phyloP scores from a whole-genome alignment of 2,113 vertebrate genomes.

The Menidia beryllina region DNA sequence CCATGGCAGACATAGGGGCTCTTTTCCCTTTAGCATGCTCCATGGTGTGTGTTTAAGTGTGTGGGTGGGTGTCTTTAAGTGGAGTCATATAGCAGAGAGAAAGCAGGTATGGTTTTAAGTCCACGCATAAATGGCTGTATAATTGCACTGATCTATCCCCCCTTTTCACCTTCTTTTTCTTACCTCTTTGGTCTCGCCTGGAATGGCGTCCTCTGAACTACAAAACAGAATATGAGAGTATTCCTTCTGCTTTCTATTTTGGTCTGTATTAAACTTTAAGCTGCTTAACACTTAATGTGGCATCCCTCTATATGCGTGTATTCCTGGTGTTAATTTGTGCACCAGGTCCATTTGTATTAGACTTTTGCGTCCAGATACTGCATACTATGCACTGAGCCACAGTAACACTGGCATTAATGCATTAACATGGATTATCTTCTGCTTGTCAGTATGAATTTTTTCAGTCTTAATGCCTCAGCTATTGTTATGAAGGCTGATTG shows the following conservation, averaged over 20 bases:
- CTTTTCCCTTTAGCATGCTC: neutral
- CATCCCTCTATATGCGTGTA: neutral
- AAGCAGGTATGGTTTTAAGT: neutral
- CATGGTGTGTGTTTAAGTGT: neutral
- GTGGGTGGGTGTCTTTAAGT: neutral
- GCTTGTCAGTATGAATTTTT: conserved; percentile 1
- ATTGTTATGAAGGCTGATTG: conserved; percentile 9
- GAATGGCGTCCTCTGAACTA: too few relatives aligned
- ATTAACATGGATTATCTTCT: neutral
- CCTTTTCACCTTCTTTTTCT: neutral
- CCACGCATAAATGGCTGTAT: neutral
- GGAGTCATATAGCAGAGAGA: neutral
- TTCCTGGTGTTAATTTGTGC: neutral
- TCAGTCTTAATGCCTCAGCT: neutral
- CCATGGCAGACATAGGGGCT: conserved; percentile 1
- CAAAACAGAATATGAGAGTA: too few relatives aligned
- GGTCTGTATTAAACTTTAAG: neutral
- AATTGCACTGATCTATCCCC: neutral
- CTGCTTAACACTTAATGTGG: neutral
- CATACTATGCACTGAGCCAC: neutral
- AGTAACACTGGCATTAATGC: neutral
- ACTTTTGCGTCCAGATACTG: conserved; percentile 2
- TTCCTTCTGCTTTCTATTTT: neutral
- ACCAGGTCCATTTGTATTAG: neutral
- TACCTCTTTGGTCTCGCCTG: neutral